Percentiles rank a stretch among this genome's conserved stretches.
phyloP scores from a whole-genome alignment of 37 sponge, comb jelly and placozoan genomes.

The Mnemiopsis leidyi region DNA sequence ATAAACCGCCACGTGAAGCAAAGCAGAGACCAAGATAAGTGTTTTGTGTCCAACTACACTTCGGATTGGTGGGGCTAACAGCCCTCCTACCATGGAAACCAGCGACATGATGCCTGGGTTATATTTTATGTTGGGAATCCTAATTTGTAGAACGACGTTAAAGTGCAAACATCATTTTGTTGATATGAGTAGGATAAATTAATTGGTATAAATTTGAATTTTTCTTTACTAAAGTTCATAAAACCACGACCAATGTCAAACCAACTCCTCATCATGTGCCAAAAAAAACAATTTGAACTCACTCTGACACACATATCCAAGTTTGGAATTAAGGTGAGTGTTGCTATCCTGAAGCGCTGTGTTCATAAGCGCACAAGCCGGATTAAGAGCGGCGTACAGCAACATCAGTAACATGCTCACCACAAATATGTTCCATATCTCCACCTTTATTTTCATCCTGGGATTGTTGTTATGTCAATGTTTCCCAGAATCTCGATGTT shows the following conservation, averaged over 20 bases:
- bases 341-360: constrained; percentile 50
- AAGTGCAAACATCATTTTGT: no score
- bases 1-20: constrained; percentile 13
- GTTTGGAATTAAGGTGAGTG: neutral
- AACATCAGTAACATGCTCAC: constrained; percentile 35
- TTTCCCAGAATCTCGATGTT: no score
- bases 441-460: constrained; percentile 5
- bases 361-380: neutral
- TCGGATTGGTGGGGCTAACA: neutral
- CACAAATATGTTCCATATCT: constrained; percentile 56
- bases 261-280: no score
- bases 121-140: no score
- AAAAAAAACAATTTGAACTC: no score
- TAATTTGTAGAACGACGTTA: no score
- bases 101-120: constrained; percentile 9
- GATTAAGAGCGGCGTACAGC: constrained; percentile 10
- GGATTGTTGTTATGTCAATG: neutral
- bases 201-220: no score
- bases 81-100: constrained; percentile 9
- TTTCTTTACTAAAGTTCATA: no score
- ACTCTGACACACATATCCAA: constrained; percentile 51
- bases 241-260: no score
- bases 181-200: no score
- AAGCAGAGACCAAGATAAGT: neutral
- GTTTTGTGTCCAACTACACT: neutral